Evolutionary conservation across 2,888 invertebrate genomes (phyloP).

Genomic region (Lucinisca nassula): DNA sequence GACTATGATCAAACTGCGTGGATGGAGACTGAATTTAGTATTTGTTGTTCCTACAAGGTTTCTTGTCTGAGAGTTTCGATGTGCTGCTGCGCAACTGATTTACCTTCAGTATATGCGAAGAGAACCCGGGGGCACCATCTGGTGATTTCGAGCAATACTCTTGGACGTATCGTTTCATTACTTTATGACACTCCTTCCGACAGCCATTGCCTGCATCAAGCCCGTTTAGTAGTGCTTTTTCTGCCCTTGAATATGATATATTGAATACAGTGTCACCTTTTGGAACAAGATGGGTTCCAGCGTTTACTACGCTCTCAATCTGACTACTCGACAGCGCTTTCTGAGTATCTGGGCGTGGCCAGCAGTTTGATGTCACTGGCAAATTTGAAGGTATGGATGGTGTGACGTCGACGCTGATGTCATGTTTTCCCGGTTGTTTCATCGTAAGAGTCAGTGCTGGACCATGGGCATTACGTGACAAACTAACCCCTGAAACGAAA

Average conservation of each 20-base stretch:
- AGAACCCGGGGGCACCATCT: constrained; percentile 21
- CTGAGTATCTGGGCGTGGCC: constrained; percentile 49
- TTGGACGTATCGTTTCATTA: constrained; percentile 28
- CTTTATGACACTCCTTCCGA: constrained; percentile 27
- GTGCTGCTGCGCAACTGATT: no score
- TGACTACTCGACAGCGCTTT: constrained; percentile 26
- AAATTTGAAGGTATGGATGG: constrained; percentile 24
- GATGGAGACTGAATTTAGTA: no score
- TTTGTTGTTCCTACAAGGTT: no score
- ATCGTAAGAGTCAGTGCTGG: constrained; percentile 49
- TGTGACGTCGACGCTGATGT: constrained; percentile 47
- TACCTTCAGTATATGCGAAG: constrained; percentile 53
- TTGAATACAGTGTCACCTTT: constrained; percentile 44
- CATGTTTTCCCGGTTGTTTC: constrained; percentile 19
- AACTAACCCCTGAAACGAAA: constrained; percentile 35
- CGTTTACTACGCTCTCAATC: constrained; percentile 6
- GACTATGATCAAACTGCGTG: no score
- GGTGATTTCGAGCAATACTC: constrained; percentile 1
- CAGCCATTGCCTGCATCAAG: constrained; percentile 53
- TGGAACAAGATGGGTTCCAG: constrained; percentile 51
- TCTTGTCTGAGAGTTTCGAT: no score
- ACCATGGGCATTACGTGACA: constrained; percentile 39
- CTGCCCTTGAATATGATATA: constrained; percentile 45
- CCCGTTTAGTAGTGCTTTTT: constrained; percentile 20
- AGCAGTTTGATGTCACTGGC: constrained; percentile 25